Percentiles rank a stretch among this genome's conserved stretches.
These are phyloP conservation scores for Manduca sexta DNA, from an alignment of 1,140 invertebrate species.

Conservation along the genomic window DNA sequence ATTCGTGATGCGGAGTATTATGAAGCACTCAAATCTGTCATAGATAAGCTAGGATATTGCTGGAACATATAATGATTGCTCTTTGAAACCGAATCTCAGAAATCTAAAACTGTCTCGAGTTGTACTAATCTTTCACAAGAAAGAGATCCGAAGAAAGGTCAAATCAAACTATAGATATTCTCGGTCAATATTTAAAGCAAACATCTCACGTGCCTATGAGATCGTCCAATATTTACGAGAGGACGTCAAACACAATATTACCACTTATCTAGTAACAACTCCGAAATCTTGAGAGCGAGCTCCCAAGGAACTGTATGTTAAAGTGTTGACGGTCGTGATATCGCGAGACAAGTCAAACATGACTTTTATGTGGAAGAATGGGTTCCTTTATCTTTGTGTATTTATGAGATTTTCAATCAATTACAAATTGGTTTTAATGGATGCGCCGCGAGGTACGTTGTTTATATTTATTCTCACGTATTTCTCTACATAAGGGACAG, in stretches of 20 bases:
- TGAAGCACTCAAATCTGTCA: no score
- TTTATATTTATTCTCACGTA: neutral
- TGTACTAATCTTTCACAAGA: constrained; percentile 3
- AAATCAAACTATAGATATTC: constrained; percentile 54
- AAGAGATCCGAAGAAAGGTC: constrained; percentile 30
- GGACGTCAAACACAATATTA: constrained; percentile 66
- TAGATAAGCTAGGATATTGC: no score
- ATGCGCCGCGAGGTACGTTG: neutral
- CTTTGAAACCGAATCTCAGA: no score
- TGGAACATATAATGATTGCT: no score
- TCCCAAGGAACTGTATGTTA: constrained; percentile 35
- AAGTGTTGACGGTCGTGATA: constrained; percentile 41
- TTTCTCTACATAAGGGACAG: no score
- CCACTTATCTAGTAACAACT: constrained; percentile 65
- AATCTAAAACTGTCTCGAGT: no score
- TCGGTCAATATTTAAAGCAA: constrained; percentile 62
- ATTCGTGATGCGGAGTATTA: no score
- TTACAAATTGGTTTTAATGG: constrained; percentile 16
- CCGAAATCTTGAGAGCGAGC: constrained; percentile 49
- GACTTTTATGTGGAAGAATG: constrained; percentile 33
- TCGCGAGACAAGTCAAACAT: constrained; percentile 30
- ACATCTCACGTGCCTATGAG: constrained; percentile 63
- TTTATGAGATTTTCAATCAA: constrained; percentile 32
- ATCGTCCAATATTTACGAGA: constrained; percentile 60
- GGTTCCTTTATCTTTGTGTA: constrained; percentile 29